These are phyloP conservation scores for Cerceris ruficornis DNA, from an alignment of 2,888 invertebrate genomes.

Conservation along the genomic window DNA sequence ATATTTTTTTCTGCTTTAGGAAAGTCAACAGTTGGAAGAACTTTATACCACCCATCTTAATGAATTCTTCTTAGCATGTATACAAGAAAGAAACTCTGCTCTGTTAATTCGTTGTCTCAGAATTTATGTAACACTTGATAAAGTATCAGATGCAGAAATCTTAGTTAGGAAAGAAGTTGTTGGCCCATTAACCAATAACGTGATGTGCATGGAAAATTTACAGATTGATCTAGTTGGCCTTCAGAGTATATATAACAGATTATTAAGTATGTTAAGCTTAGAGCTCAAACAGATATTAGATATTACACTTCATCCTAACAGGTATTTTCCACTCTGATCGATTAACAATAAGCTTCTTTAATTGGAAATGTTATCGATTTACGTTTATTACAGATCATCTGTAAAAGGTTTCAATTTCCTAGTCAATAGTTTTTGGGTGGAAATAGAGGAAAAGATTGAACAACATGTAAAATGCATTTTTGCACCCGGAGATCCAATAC, in stretches of 20 bases:
- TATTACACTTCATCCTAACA: constrained; percentile 75
- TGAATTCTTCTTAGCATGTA: constrained; percentile 76
- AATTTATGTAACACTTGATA: constrained; percentile 86
- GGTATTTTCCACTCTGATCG: constrained; percentile 81
- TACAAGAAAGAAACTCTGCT: constrained; percentile 83
- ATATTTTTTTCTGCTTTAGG: constrained; percentile 70
- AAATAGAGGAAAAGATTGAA: constrained; percentile 91
- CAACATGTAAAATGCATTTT: constrained; percentile 92
- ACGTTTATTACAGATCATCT: constrained; percentile 70
- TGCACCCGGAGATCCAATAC: constrained; percentile 95
- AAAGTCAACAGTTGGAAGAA: constrained; percentile 75
- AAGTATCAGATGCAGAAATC: constrained; percentile 87
- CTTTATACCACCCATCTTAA: constrained; percentile 84
- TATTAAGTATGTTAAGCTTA: constrained; percentile 88
- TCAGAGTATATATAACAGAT: constrained; percentile 87
- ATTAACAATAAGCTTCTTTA: constrained; percentile 26
- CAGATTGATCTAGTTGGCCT: constrained; percentile 86
- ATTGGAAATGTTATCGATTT: constrained; percentile 47
- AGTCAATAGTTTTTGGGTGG: constrained; percentile 93
- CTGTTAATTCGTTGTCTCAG: constrained; percentile 83
- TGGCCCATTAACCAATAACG: constrained; percentile 86
- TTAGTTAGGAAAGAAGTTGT: constrained; percentile 88
- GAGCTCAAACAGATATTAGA: constrained; percentile 84
- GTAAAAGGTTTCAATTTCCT: constrained; percentile 89
- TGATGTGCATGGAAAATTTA: constrained; percentile 87